A percentile compares a stretch with the other conserved stretches of the same genome.
phyloP scores from a whole-genome alignment of 2,113 vertebrate genomes.

The Pogona vitticeps region DNA sequence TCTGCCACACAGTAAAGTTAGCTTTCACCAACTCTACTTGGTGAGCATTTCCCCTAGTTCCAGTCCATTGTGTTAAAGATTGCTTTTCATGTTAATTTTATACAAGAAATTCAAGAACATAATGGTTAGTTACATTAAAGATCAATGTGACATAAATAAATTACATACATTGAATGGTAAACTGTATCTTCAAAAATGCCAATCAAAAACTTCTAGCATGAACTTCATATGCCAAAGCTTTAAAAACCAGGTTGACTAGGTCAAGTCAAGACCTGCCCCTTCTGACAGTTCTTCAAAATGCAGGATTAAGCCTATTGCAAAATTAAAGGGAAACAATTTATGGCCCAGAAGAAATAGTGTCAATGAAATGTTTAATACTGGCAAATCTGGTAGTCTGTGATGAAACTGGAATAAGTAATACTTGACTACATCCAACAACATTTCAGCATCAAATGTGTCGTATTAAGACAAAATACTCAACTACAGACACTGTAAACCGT shows the following conservation, averaged over 20 bases:
- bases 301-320: no score
- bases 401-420: background rate
- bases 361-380: background rate
- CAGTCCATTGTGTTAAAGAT: background rate
- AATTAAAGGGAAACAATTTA: no score
- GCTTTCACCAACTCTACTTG: background rate
- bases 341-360: no score
- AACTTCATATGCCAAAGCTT: background rate
- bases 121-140: background rate
- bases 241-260: background rate
- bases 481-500: background rate
- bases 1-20: background rate
- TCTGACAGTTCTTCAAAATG: no score
- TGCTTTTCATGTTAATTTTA: background rate
- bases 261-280: no score
- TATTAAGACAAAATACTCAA: background rate
- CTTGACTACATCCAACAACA: background rate
- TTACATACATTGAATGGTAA: background rate
- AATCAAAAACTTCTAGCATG: background rate
- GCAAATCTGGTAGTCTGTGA: background rate
- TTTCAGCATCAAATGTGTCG: background rate
- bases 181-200: background rate
- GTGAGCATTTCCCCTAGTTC: background rate
- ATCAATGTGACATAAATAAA: background rate
- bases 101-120: background rate